A percentile compares a stretch with the other conserved stretches of the same genome.
Conservation (phyloP, 2,797 vertebrate species). For the Chloroceryle amazona region DNA sequence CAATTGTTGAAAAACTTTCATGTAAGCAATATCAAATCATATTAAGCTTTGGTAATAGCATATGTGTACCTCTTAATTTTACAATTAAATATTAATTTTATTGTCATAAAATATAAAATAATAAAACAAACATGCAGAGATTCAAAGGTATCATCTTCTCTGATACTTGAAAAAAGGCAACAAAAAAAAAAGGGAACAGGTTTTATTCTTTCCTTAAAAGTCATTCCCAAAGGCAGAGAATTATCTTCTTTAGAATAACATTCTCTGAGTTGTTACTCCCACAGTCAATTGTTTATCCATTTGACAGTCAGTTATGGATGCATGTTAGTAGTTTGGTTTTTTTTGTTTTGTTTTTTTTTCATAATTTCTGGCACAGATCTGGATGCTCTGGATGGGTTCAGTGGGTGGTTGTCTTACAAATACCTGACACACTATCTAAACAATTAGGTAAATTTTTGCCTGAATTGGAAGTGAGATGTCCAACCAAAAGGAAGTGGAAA, state of each 20-base stretch:
- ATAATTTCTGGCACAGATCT: not conserved
- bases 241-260: not conserved
- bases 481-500: not conserved
- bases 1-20: not conserved
- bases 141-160: not conserved
- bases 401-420: not conserved
- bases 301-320: not conserved
- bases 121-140: not conserved
- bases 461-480: not conserved
- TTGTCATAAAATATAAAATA: not conserved
- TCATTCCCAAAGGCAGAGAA: not conserved
- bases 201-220: not conserved
- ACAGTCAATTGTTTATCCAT: not conserved
- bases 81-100: not conserved
- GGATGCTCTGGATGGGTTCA: not conserved
- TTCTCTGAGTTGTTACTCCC: not conserved
- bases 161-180: not conserved
- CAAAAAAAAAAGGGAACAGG: rapidly evolving
- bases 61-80: not conserved
- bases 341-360: not conserved
- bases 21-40: not conserved
- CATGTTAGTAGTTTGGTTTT: not conserved
- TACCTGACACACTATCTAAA: not conserved
- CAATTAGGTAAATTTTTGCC: not conserved
- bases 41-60: not conserved